phyloP scores from a whole-genome alignment of 2,888 invertebrate genomes.

The Hydraecia micacea region DNA sequence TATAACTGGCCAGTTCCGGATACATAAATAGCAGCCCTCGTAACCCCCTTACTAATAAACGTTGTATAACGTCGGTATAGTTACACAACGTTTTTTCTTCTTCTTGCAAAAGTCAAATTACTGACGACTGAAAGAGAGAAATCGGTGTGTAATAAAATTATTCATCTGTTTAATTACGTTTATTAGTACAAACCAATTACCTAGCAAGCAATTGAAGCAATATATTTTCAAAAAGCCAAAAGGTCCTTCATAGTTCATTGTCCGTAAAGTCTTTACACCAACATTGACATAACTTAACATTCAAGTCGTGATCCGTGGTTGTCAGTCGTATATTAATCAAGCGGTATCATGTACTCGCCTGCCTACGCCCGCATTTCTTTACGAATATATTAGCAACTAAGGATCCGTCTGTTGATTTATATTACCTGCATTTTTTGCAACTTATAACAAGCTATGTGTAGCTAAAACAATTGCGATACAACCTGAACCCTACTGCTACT shows the following conservation, averaged over 20 bases:
- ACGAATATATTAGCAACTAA: constrained; percentile 45
- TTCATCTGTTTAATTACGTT: too few species aligned
- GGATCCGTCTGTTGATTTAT: constrained; percentile 21
- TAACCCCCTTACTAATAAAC: too few species aligned
- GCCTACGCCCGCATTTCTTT: constrained; percentile 47
- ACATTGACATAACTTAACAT: constrained; percentile 31
- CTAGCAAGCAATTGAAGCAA: background rate
- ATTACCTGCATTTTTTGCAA: constrained; percentile 25
- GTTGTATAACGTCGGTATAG: too few species aligned
- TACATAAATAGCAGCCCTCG: too few species aligned
- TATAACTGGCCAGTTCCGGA: too few species aligned
- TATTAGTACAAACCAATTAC: too few species aligned
- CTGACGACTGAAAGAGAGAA: too few species aligned
- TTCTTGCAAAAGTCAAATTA: too few species aligned
- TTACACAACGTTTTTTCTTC: too few species aligned
- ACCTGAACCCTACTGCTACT: too few species aligned
- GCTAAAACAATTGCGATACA: background rate
- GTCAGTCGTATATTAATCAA: constrained; percentile 42
- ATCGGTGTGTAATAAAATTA: too few species aligned
- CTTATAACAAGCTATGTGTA: background rate
- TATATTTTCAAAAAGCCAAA: constrained; percentile 13
- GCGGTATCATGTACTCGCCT: constrained; percentile 10
- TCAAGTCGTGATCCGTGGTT: constrained; percentile 32
- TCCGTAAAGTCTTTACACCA: background rate
- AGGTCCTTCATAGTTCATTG: background rate